Conservation (phyloP, 2,888 invertebrate genomes). For the Arctia plantaginis region DNA sequence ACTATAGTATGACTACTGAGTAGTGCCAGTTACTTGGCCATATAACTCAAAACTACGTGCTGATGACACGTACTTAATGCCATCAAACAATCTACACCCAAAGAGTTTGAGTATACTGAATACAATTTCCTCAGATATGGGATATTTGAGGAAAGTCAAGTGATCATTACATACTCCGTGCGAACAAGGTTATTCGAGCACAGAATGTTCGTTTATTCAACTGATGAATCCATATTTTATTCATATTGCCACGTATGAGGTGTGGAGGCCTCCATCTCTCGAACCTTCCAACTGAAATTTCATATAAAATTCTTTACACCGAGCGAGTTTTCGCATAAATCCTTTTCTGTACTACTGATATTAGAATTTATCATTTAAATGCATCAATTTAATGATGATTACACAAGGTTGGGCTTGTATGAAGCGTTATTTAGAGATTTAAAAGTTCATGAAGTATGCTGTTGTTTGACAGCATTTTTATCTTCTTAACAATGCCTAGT, state of each 20-base stretch:
- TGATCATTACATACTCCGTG: conserved; percentile 64
- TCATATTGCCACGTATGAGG: conserved; percentile 73
- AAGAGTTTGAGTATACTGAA: conserved; percentile 25
- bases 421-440: conserved; percentile 5
- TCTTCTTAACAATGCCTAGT: background rate
- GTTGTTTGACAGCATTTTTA: conserved; percentile 4
- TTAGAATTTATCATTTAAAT: conserved; percentile 43
- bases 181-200: conserved; percentile 66
- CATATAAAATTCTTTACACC: conserved; percentile 60
- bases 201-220: conserved; percentile 75
- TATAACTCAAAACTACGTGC: background rate
- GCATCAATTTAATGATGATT: conserved; percentile 26
- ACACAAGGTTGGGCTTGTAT: background rate
- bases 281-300: conserved; percentile 55
- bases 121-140: conserved; percentile 34
- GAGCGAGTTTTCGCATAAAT: conserved; percentile 54
- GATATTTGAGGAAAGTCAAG: conserved; percentile 58
- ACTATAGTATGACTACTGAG: background rate
- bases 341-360: conserved; percentile 49
- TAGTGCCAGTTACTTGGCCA: background rate
- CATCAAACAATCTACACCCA: conserved; percentile 24
- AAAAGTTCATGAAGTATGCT: conserved; percentile 7
- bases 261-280: conserved; percentile 54
- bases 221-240: conserved; percentile 83
- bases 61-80: background rate